Evolutionary conservation across 2,888 invertebrate genomes (phyloP).

Genomic region (Saturnia pavonia): DNA sequence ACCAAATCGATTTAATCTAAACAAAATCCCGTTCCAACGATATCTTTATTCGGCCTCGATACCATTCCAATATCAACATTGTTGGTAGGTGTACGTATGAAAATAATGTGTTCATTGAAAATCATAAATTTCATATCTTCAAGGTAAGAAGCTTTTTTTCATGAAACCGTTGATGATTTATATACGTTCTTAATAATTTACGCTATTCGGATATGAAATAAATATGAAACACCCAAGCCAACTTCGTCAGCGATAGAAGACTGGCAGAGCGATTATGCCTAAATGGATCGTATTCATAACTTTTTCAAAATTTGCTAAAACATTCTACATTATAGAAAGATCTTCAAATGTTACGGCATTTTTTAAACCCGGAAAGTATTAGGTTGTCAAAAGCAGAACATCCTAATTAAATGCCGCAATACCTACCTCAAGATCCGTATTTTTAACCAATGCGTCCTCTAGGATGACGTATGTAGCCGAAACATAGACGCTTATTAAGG

Average conservation of each 20-base stretch:
- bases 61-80: not conserved
- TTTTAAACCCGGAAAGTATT: too few species aligned
- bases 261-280: not conserved
- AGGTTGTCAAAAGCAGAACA: too few species aligned
- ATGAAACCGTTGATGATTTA: not conserved
- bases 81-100: not conserved
- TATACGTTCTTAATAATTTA: not conserved
- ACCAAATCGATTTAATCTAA: conserved; percentile 10
- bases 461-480: too few species aligned
- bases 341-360: too few species aligned
- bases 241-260: not conserved
- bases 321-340: too few species aligned
- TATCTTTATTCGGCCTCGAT: conserved; percentile 16
- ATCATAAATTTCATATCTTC: not conserved
- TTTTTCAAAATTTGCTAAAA: too few species aligned
- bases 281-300: too few species aligned
- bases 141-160: not conserved
- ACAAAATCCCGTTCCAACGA: not conserved
- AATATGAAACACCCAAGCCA: not conserved
- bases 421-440: too few species aligned
- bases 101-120: not conserved
- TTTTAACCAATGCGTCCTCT: too few species aligned
- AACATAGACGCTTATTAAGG: too few species aligned
- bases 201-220: not conserved
- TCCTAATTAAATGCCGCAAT: too few species aligned